These are phyloP conservation scores for fruit fly (Drosophila melanogaster) DNA, from an alignment of 1,140 invertebrate genomes.

Conservation along the genomic window DNA sequence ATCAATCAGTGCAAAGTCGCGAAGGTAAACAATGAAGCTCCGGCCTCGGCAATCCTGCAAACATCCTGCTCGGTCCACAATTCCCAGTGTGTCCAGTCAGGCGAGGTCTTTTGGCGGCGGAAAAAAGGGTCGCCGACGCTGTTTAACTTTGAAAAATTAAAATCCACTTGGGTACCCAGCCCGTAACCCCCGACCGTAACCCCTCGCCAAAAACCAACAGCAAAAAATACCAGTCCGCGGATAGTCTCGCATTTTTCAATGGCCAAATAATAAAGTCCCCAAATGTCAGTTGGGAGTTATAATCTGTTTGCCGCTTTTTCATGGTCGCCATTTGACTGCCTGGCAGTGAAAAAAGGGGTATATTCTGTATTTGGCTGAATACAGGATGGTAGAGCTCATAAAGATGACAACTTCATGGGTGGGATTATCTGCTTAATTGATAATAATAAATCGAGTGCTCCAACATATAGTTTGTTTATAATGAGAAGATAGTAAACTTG, in stretches of 20 bases:
- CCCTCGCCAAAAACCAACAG: background rate
- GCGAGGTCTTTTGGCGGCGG: conserved; percentile 15
- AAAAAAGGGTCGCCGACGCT: conserved; percentile 69
- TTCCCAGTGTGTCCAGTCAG: conserved; percentile 26
- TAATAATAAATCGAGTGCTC: background rate
- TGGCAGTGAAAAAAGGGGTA: conserved; percentile 28
- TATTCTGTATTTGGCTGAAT: background rate
- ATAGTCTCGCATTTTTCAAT: conserved; percentile 74
- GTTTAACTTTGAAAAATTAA: conserved; percentile 82
- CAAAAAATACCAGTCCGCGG: conserved; percentile 23
- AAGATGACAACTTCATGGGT: background rate
- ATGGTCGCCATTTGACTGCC: conserved; percentile 69
- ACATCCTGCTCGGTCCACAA: conserved; percentile 35
- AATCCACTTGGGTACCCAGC: conserved; percentile 73
- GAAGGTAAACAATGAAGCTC: conserved; percentile 75
- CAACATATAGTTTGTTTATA: no score
- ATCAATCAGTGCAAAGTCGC: conserved; percentile 75
- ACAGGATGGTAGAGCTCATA: background rate
- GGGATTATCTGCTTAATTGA: background rate
- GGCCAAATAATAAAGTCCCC: conserved; percentile 80
- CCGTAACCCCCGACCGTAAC: background rate
- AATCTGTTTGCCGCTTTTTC: conserved; percentile 82
- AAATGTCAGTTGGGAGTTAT: conserved; percentile 79
- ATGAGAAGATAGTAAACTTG: no score
- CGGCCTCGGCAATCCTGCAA: conserved; percentile 60